Evolutionary conservation across 2,888 invertebrate species (phyloP).

Genomic region (Rhorus exstirpatorius): DNA sequence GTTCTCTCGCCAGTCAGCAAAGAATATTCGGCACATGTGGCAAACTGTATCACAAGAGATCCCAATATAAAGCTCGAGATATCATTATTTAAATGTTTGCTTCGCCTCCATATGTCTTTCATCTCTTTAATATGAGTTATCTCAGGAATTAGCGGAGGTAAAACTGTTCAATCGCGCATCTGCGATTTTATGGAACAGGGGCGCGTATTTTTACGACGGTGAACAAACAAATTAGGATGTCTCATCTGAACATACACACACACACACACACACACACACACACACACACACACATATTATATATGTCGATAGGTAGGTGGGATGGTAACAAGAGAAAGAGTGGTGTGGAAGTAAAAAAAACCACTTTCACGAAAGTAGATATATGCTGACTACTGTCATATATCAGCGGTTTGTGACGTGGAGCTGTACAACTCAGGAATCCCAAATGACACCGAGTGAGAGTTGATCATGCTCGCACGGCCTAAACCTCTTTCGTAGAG

Average conservation of each 20-base stretch:
- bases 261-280: too few species aligned
- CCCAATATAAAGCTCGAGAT: too few species aligned
- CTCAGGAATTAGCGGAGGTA: too few species aligned
- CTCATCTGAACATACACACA: too few species aligned
- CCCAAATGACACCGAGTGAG: conserved; percentile 52
- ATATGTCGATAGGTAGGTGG: conserved; percentile 25
- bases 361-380: conserved; percentile 65
- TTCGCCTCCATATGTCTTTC: too few species aligned
- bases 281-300: too few species aligned
- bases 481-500: conserved; percentile 15
- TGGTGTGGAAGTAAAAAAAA: background rate
- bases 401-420: conserved; percentile 40
- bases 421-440: conserved; percentile 26
- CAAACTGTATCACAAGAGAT: too few species aligned
- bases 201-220: conserved; percentile 4
- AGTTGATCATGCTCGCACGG: conserved; percentile 39
- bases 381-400: conserved; percentile 36
- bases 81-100: too few species aligned
- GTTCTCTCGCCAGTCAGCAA: conserved; percentile 51
- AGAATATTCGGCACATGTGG: conserved; percentile 40
- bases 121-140: too few species aligned
- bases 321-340: too few species aligned
- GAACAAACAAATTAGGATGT: conserved; percentile 42
- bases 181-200: too few species aligned
- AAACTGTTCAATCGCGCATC: too few species aligned